These are phyloP conservation scores for Scyliorhinus canicula DNA, from an alignment of 2,797 vertebrate species.

Conservation along the genomic window DNA sequence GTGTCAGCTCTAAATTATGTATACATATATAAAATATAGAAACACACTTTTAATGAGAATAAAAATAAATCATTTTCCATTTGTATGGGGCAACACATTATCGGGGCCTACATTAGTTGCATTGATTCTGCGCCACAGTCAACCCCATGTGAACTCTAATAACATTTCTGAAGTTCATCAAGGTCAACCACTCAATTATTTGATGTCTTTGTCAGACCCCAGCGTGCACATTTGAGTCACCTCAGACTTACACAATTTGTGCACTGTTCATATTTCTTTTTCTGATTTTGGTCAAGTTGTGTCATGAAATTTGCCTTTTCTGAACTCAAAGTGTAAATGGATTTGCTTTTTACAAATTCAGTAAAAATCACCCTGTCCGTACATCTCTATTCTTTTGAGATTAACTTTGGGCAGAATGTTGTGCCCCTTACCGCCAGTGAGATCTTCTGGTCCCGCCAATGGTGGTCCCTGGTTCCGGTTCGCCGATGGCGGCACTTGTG, in stretches of 20 bases:
- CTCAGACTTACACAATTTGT: neutral
- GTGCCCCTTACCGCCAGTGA: no score
- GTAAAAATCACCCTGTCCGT: neutral
- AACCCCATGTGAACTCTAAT: neutral
- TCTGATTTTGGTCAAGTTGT: neutral
- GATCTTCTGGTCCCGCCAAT: no score
- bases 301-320: neutral
- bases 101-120: neutral
- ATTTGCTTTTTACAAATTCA: neutral
- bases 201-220: neutral
- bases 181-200: neutral
- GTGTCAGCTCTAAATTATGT: neutral
- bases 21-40: neutral
- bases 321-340: neutral
- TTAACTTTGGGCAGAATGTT: neutral
- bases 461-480: no score
- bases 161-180: neutral
- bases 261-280: neutral
- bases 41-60: neutral
- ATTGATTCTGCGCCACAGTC: neutral
- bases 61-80: neutral
- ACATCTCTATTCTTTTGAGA: neutral
- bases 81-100: neutral
- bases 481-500: no score
- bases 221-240: neutral